Evolutionary conservation across 2,113 vertebrate genomes (phyloP), one percentile per base, ranked within the genome.

Genomic region (Helogale parvula): DNA sequence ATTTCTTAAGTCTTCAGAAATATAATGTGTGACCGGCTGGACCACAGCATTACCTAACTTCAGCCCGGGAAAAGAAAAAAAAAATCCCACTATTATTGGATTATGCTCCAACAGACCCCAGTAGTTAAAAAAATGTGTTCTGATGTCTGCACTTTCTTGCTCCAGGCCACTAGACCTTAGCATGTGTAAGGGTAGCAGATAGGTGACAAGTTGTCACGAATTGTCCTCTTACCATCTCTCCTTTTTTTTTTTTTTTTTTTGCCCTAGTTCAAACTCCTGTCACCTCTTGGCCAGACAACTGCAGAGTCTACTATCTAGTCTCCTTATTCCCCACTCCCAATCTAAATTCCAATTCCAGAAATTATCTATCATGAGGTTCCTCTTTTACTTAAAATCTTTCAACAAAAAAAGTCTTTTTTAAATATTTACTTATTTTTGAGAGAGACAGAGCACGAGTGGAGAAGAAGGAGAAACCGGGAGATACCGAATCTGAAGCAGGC

Each of bases 51-150:
- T 83, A 86, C 92, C 93, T 95, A 93, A 97, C 17, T 52, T 96
- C 23, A 77, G 57, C n/a, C 31, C 23, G 63, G 3, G 10, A 41
- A 57, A 35, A 2, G 8, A 41, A 57, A 38, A 17, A 7, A 47
- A 72, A 95, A 29, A 57, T 96, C 96, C 84, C 79, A 97, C 98
- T 97, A 95, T 98, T 95, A 94, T 95, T 35, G 87, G 97, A 98
- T 98, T 98, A 97, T 54, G 80, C 85, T 97, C 95, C 97, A 96
- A 98, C 83, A 98, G 97, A 97, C 54, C 54, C 7, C 23, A 0
- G 89, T 97, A 97, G 57, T 98, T 97, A 98, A 92, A 96, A 92
- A 96, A 98, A 98, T 97, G 85, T 81, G 31, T 98, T 74, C 57
- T 9, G 13, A 96, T 79, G 52, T 63, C 93, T 97, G 68, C 82